A percentile compares a stretch with the other conserved stretches of the same genome.
These are phyloP conservation scores for Vidua chalybeata DNA, from an alignment of 2,113 vertebrate species.

Conservation along the genomic window DNA sequence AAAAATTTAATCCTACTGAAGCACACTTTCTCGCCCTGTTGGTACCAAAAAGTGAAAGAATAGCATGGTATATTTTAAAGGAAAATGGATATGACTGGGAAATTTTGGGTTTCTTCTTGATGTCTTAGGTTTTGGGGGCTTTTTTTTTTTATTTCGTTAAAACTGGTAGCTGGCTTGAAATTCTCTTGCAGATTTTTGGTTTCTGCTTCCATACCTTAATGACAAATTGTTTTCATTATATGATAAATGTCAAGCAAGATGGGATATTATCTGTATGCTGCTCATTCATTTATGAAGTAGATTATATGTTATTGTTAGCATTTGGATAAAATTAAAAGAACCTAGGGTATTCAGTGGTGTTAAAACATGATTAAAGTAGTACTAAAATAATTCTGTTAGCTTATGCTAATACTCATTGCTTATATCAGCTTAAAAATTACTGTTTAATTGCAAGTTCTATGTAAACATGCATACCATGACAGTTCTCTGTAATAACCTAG, in stretches of 20 bases:
- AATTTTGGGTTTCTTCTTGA: not conserved
- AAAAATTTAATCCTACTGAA: not conserved
- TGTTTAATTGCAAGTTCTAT: not conserved
- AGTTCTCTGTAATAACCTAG: not conserved
- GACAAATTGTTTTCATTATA: not conserved
- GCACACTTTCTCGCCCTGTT: not conserved
- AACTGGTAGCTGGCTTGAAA: not conserved
- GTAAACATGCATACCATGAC: not conserved
- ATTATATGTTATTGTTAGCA: constrained; percentile 3
- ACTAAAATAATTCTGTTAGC: constrained; percentile 1
- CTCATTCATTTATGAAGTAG: not conserved
- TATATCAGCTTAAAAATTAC: not conserved
- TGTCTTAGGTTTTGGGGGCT: not conserved
- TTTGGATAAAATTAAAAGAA: constrained; percentile 28
- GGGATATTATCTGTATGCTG: not conserved
- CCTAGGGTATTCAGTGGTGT: not conserved
- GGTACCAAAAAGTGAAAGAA: not conserved
- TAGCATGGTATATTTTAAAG: not conserved
- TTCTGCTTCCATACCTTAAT: not conserved
- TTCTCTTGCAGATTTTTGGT: not conserved
- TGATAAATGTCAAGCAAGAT: not conserved
- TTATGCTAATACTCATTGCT: not conserved
- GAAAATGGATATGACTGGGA: not conserved
- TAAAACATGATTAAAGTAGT: constrained; percentile 11
- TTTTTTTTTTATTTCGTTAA: not conserved